Percentiles rank a stretch among this genome's conserved stretches.
These are phyloP conservation scores for Pangasius mekongensis DNA, from an alignment of 2,797 vertebrate genomes.

Conservation along the genomic window DNA sequence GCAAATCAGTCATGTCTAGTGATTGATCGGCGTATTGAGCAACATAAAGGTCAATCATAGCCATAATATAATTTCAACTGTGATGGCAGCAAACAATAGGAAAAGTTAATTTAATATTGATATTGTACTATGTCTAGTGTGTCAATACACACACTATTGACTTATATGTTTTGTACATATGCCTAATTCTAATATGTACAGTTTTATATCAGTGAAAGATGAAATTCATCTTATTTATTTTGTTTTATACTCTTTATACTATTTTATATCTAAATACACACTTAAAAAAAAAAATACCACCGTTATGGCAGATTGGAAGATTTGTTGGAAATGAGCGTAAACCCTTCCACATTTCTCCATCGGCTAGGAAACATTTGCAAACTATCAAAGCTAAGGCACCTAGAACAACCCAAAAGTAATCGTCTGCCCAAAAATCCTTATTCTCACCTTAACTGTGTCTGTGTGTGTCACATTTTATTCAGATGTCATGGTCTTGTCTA, in stretches of 20 bases:
- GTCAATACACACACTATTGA: background rate
- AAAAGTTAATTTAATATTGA: background rate
- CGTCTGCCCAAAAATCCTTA: background rate
- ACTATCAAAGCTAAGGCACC: slow-evolving; percentile 10
- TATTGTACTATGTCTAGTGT: background rate
- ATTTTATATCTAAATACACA: background rate
- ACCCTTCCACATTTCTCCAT: background rate
- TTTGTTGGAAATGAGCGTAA: background rate
- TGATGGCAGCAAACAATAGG: background rate
- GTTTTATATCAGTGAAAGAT: background rate
- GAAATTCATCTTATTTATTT: background rate
- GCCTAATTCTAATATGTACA: background rate
- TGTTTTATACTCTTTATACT: background rate
- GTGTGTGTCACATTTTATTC: slow-evolving; percentile 23
- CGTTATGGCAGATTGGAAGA: background rate
- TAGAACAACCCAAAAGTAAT: slow-evolving; percentile 3
- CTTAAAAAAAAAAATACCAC: no score
- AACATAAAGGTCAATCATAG: background rate
- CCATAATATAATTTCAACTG: background rate
- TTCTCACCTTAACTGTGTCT: slow-evolving; percentile 5
- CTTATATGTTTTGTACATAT: background rate
- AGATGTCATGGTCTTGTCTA: background rate
- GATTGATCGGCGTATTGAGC: background rate
- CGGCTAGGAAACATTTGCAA: background rate
- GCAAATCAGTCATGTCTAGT: background rate